phyloP scores from a whole-genome alignment of 2,797 vertebrate genomes.

The Pipistrellus pipistrellus region DNA sequence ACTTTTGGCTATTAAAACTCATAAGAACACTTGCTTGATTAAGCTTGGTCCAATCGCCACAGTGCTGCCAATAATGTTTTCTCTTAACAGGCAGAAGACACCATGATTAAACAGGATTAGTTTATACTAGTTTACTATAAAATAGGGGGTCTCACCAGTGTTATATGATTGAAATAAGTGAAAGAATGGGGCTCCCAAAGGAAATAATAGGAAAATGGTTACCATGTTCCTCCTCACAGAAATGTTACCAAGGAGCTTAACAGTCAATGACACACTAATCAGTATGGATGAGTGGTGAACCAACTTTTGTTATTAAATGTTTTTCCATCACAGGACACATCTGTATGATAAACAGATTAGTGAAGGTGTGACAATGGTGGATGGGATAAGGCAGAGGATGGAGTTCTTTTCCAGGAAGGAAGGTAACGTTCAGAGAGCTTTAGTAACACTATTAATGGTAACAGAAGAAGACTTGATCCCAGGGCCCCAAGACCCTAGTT shows the following conservation, averaged over 20 bases:
- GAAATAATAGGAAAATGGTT: neutral
- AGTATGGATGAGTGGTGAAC: neutral
- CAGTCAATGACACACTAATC: neutral
- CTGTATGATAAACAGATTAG: neutral
- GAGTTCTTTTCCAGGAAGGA: neutral
- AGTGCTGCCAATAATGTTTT: neutral
- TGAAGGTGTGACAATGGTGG: neutral
- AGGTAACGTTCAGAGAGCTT: neutral
- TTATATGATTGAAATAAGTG: neutral
- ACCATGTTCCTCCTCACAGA: neutral
- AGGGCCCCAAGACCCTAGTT: neutral
- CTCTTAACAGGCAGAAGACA: neutral
- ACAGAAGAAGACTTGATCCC: neutral
- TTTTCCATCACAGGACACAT: neutral
- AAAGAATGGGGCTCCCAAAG: neutral
- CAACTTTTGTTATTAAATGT: slow-evolving; percentile 21
- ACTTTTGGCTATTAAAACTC: neutral
- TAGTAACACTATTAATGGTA: neutral
- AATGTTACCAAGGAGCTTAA: neutral
- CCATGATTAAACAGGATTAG: neutral
- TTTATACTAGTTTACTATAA: neutral
- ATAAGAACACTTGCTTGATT: neutral
- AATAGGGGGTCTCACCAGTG: neutral
- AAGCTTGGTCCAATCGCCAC: neutral
- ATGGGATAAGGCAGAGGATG: rapidly evolving